Base-by-base conservation (phyloP, 2,888 invertebrate species). In the Tholera decimalis region DNA sequence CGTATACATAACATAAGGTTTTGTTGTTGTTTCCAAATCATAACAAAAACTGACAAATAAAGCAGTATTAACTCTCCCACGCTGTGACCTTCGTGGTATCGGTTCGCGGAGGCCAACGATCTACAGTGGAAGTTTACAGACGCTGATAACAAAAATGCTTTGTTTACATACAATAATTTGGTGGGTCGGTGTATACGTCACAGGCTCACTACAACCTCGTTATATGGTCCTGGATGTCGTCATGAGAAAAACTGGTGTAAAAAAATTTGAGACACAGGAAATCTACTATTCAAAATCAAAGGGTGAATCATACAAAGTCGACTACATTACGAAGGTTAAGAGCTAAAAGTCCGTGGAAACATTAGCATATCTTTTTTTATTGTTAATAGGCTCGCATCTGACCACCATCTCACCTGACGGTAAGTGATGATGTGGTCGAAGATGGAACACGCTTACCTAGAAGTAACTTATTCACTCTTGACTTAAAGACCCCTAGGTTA, bases 101-200 rank as follows among this genome's bases (percentile, higher is more conserved):
- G 28, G 43, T 46, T 18, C 15, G 46, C 35, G 77, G 72, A 71
- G 73, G 77, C 72, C 72, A 60, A 59, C 63, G 72, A 59, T 76
- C 73, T 61, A 26, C 61, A 35, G 41, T 74, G 60, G 60, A 68
- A 68, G 50, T 74, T 56, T 68, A 53, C 69, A 33, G 46, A 22
- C 49, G 30, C 51, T 72, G 72, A 72, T 72, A 72, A 72, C 51
- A 26, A 61, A 26, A 61, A 44, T 15, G 22, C 11, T n/a, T 46
- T 11, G 1, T 28, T 11, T 6, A n/a, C 18, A 2, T n/a, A 4
- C 9, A 2, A 20, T 18, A 33, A 35, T 46, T 20, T 33, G 11
- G 24, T 26, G 33, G 11, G 15, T 13, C 28, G 20, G 3, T 18
- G 3, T 37, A 2, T 18, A 3, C 18, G 0, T 39, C 39, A 39